Evolutionary conservation across 2,888 invertebrate genomes (phyloP).

Genomic region (Eupithecia abbreviata): DNA sequence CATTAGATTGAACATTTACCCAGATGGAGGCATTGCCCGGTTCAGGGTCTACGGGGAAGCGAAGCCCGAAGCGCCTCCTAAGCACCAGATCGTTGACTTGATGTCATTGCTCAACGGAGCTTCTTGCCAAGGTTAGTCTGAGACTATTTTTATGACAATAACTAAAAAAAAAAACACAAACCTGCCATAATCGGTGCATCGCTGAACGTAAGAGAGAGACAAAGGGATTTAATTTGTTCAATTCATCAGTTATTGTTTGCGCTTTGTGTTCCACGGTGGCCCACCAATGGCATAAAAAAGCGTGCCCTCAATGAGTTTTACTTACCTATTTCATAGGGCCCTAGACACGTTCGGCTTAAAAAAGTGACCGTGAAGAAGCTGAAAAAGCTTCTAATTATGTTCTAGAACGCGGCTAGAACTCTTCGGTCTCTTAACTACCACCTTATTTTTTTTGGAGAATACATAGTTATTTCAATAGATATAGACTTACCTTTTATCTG

Average conservation of each 20-base stretch:
- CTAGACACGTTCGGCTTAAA: too few relatives aligned
- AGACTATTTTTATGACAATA: not conserved
- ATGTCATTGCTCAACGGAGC: slow-evolving; percentile 82
- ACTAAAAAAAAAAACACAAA: not conserved
- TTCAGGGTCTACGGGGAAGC: slow-evolving; percentile 84
- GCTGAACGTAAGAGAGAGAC: not conserved
- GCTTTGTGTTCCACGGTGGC: too few relatives aligned
- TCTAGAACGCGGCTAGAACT: too few relatives aligned
- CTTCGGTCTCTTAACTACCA: not conserved
- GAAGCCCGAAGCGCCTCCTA: slow-evolving; percentile 63
- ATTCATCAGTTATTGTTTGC: too few relatives aligned
- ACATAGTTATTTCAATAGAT: not conserved
- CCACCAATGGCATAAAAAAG: too few relatives aligned
- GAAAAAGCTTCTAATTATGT: too few relatives aligned
- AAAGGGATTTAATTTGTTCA: not conserved
- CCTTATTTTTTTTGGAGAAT: not conserved
- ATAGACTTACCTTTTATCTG: too few relatives aligned
- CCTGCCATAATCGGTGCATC: not conserved
- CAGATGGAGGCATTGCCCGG: slow-evolving; percentile 86
- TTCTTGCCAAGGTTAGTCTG: slow-evolving; percentile 73
- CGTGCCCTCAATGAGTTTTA: too few relatives aligned
- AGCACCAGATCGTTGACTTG: slow-evolving; percentile 77
- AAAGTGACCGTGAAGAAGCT: too few relatives aligned
- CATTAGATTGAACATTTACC: slow-evolving; percentile 85
- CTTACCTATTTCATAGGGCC: too few relatives aligned